These are phyloP conservation scores for Calephelis perditalis DNA, from an alignment of 2,888 invertebrate genomes.

Conservation along the genomic window DNA sequence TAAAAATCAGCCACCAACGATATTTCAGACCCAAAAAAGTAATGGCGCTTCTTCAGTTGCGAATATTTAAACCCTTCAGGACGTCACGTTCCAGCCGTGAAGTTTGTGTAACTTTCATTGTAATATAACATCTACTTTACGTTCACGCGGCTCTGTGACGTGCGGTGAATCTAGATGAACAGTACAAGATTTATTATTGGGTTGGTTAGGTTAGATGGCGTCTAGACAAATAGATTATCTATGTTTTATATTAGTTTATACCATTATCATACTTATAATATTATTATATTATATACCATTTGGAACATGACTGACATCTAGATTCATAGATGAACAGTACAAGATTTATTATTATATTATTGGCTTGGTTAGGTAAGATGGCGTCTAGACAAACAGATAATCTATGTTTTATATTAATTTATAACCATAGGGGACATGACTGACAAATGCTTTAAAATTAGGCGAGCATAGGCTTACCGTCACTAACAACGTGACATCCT, in stretches of 20 bases:
- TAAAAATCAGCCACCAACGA: not conserved
- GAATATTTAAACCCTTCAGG: constrained; percentile 6
- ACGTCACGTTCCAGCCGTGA: constrained; percentile 3
- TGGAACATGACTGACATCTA: not conserved
- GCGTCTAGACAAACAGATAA: not conserved
- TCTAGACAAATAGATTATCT: not conserved
- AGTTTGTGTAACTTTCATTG: constrained; percentile 11
- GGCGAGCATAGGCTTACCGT: no score
- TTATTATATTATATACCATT: no score
- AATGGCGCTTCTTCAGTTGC: not conserved
- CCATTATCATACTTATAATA: no score
- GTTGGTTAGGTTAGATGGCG: not conserved
- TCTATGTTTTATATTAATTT: not conserved
- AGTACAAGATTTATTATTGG: constrained; percentile 1
- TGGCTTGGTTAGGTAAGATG: not conserved
- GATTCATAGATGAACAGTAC: constrained; percentile 2
- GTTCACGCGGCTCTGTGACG: not conserved
- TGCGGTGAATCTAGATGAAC: not conserved
- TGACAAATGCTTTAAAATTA: no score
- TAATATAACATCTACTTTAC: constrained; percentile 8
- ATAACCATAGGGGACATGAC: no score
- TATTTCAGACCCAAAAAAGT: not conserved
- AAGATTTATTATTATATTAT: not conserved
- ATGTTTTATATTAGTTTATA: no score
- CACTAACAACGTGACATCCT: no score